Evolutionary conservation across 2,113 vertebrate species (phyloP), one percentile per base, ranked within the genome.

Genomic region (Steatornis caripensis): DNA sequence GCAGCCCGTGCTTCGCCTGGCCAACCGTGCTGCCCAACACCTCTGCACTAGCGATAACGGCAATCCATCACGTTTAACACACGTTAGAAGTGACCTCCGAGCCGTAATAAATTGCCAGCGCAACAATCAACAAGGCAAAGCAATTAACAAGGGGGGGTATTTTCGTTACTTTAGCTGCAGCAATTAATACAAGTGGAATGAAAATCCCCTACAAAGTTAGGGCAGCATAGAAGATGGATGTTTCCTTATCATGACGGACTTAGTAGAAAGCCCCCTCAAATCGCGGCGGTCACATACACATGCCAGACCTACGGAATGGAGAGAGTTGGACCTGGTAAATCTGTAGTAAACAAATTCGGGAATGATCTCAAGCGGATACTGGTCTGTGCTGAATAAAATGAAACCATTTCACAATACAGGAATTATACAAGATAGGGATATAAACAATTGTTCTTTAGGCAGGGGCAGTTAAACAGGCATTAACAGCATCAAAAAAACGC

Each of bases 271-370:
- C 18, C 61, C 84, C 78, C 76, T 94, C 34, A 75, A 49, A 95
- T 48, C n/a, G 81, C 77, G 32, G 80, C 4, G 15, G 22, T 65
- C 55, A 84, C 62, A 64, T 37, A 90, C 34, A 95, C 36, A 37
- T 2, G 26, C 45, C 29, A 39, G 37, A 51, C 51, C 79, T 60
- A 84, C 27, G 81, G 80, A 92, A 91, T 3, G 43, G 61, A 60
- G 58, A 54, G 20, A 87, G 92, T 48, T 97, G 92, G 64, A 96
- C 90, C 94, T 95, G 86, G 94, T 95, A 93, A 98, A 94, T 93
- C 91, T 94, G 91, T 65, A 70, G 45, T 39, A 69, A 18, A 27
- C 49, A 58, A 89, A 76, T 81, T 49, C 74, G 78, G 77, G 79
- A 81, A 57, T 51, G 51, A 76, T 46, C 49, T 68, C 60, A 88